Evolutionary conservation across 1,140 invertebrate genomes (phyloP).

Genomic region (Drosophila sproati): DNA sequence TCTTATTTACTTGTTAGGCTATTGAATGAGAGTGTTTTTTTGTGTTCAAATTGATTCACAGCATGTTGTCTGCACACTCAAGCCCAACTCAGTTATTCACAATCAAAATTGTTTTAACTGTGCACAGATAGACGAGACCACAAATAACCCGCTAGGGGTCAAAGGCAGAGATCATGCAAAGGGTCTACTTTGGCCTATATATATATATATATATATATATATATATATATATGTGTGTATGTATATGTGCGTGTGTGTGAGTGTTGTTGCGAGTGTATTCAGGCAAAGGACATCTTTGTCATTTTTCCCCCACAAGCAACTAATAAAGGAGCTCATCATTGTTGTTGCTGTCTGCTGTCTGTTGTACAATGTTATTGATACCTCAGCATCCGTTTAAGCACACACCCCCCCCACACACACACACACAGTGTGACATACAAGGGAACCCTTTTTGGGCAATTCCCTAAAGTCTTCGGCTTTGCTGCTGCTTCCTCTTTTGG

Average conservation of each 20-base stretch:
- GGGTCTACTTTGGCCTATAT: constrained; percentile 26
- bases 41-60: constrained; percentile 27
- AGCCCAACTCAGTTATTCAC: constrained; percentile 37
- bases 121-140: constrained; percentile 39
- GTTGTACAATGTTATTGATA: constrained; percentile 79
- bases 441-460: constrained; percentile 69
- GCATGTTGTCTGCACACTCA: constrained; percentile 14
- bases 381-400: constrained; percentile 57
- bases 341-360: constrained; percentile 24
- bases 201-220: not conserved
- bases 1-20: not conserved
- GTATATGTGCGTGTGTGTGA: not conserved
- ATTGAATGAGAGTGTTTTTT: constrained; percentile 5
- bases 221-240: not conserved
- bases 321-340: constrained; percentile 52
- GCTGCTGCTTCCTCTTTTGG: constrained; percentile 44
- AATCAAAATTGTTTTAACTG: constrained; percentile 67
- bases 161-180: constrained; percentile 24
- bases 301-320: constrained; percentile 50
- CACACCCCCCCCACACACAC: constrained; percentile 6
- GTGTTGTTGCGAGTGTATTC: constrained; percentile 12
- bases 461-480: constrained; percentile 57
- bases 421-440: constrained; percentile 39
- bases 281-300: constrained; percentile 62
- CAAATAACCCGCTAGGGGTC: constrained; percentile 5